Conservation (phyloP, 2,888 invertebrate species). For the Limnephilus lunatus region DNA sequence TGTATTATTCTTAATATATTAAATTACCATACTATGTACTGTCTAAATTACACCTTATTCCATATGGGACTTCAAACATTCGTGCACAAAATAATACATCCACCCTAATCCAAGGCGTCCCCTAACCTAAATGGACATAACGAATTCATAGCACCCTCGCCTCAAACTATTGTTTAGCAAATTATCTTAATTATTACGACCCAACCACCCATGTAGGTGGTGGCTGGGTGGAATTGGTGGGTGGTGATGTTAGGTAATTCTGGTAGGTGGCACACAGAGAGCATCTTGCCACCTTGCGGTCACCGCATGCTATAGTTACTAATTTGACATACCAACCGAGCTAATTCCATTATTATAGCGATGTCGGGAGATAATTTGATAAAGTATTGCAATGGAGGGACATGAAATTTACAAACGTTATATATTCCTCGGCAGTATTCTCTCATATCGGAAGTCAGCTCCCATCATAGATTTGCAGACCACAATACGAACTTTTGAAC, state of each 20-base stretch:
- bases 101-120: not conserved
- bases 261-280: not conserved
- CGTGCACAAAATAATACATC: not conserved
- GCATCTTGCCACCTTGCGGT: not conserved
- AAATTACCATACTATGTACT: not conserved
- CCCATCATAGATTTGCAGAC: not conserved
- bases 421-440: not conserved
- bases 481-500: no score
- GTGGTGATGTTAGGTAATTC: not conserved
- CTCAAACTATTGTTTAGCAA: not conserved
- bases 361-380: not conserved
- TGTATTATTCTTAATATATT: not conserved
- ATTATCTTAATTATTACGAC: not conserved
- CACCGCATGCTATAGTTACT: not conserved
- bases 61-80: not conserved
- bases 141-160: not conserved
- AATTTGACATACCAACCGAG: not conserved
- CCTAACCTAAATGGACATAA: not conserved
- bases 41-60: not conserved
- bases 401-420: not conserved
- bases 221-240: not conserved
- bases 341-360: not conserved
- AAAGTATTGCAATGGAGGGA: not conserved
- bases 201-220: not conserved
- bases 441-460: not conserved